Evolutionary conservation across 1,140 invertebrate species (phyloP), one percentile per base, ranked within the genome.

Genomic region (Drosophila nasuta): DNA sequence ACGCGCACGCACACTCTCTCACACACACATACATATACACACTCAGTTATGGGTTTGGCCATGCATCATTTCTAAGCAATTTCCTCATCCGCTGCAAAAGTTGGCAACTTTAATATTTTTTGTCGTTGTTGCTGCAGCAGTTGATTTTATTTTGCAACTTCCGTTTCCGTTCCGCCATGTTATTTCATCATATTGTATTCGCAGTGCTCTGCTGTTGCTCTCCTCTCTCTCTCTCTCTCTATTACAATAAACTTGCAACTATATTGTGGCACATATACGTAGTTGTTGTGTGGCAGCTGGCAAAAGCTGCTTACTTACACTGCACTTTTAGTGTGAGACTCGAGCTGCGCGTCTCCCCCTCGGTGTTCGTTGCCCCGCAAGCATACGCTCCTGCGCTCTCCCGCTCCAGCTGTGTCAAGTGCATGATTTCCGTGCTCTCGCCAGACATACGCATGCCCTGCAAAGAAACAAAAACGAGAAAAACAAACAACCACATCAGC

Each of bases 291-390:
- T 46, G 28, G 46, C 28, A 60, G 48, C 43, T 66, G n/a, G 48
- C 41, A 17, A 51, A 56, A 74, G 58, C 66, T 60, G 35, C 45
- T 52, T 80, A 95, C 95, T 95, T 93, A 96, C 95, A 96, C 90
- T 96, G 94, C 79, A 96, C 93, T 82, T 93, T 94, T 25, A 96
- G 92, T 52, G 93, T 93, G 62, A 95, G 87, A 2, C 95, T 94
- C 41, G 94, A 93, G 81, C 95, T 96, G 64, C 94, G 92, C 1
- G 94, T 94, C 82, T 95, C 95, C 6, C 96, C 96, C 79, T 96
- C 95, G 3, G 94, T 93, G 83, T 96, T 96, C 63, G 93, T 93
- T 0, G 96, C 96, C 25, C 94, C 92, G 79, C 96, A 96, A 11
- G 94, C 94, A 83, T 96, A 96, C 25, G 95, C 93, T 1, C 95